Evolutionary conservation across 2,797 vertebrate species (phyloP).

Genomic region (Fistularia tabacaria): DNA sequence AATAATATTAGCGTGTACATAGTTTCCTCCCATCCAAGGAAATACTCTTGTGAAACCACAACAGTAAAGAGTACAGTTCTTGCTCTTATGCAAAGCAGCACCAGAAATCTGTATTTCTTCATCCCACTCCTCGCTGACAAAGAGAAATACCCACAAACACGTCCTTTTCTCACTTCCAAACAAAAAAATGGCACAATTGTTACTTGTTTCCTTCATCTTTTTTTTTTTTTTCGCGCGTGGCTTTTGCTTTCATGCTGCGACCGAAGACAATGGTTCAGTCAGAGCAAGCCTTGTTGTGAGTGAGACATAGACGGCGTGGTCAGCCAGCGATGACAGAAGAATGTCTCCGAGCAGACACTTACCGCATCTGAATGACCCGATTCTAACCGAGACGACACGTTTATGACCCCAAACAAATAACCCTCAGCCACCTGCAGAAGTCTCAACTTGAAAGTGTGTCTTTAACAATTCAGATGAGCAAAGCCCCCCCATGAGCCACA

Average conservation of each 20-base stretch:
- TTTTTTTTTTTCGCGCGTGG: conserved; percentile 29
- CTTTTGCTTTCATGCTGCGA: conserved; percentile 26
- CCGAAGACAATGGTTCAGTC: conserved; percentile 54
- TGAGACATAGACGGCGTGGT: conserved; percentile 27
- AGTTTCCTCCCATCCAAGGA: too few species aligned
- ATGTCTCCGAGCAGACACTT: conserved; percentile 16
- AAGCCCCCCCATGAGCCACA: too few species aligned
- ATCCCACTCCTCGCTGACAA: conserved; percentile 27
- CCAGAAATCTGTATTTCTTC: conserved; percentile 51
- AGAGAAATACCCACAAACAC: conserved; percentile 6
- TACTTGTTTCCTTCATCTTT: conserved; percentile 44
- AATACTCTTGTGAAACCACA: conserved; percentile 6
- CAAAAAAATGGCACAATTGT: conserved; percentile 50
- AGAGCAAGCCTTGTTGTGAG: conserved; percentile 32
- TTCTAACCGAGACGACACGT: too few species aligned
- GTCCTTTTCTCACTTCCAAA: conserved; percentile 6
- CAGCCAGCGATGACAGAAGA: conserved; percentile 23
- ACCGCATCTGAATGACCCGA: conserved; percentile 33
- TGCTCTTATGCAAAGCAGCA: conserved; percentile 21
- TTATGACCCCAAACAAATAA: too few species aligned
- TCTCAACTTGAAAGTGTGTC: too few species aligned
- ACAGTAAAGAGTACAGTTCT: conserved; percentile 24
- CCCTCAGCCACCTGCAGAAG: too few species aligned
- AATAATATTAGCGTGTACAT: too few species aligned
- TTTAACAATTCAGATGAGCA: too few species aligned